These are phyloP conservation scores for Andinoacara biseriatus DNA, from an alignment of 2,113 vertebrate genomes.

Conservation along the genomic window DNA sequence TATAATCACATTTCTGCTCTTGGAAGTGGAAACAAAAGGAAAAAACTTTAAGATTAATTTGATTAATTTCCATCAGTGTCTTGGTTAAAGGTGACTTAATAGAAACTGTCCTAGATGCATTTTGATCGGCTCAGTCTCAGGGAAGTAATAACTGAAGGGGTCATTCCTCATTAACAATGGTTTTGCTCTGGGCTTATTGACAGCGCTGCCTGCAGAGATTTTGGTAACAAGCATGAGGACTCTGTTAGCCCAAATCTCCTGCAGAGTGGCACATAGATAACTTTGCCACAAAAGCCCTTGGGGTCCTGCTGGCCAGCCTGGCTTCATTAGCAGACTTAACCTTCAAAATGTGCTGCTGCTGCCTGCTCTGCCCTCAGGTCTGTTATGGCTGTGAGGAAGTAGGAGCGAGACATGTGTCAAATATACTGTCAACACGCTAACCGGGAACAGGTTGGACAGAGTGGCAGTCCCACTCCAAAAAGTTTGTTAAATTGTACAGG, in stretches of 20 bases:
- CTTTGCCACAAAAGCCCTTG: slow-evolving; percentile 42
- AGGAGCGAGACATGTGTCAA: slow-evolving; percentile 67
- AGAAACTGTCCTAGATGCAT: background rate
- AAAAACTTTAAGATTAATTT: background rate
- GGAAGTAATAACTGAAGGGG: slow-evolving; percentile 17
- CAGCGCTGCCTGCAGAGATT: slow-evolving; percentile 38
- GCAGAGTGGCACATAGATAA: slow-evolving; percentile 58
- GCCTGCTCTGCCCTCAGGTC: slow-evolving; percentile 63
- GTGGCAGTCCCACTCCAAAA: slow-evolving; percentile 47
- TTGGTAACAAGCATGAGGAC: slow-evolving; percentile 56
- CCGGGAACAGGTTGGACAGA: slow-evolving; percentile 65
- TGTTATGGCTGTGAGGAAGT: slow-evolving; percentile 76
- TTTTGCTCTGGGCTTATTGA: slow-evolving; percentile 39
- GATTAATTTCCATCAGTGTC: background rate
- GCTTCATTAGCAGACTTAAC: slow-evolving; percentile 73
- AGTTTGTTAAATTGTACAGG: slow-evolving; percentile 37
- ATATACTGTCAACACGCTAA: slow-evolving; percentile 63
- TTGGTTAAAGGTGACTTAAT: background rate
- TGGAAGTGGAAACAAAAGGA: background rate
- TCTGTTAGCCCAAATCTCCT: slow-evolving; percentile 53
- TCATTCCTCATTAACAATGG: slow-evolving; percentile 45
- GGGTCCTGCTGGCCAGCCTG: slow-evolving; percentile 55
- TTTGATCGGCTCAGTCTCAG: slow-evolving; percentile 2
- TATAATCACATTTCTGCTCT: background rate
- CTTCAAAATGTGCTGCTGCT: slow-evolving; percentile 59